A percentile compares a stretch with the other conserved stretches of the same genome.
Conservation (phyloP, 2,113 vertebrate species). For the human region DNA sequence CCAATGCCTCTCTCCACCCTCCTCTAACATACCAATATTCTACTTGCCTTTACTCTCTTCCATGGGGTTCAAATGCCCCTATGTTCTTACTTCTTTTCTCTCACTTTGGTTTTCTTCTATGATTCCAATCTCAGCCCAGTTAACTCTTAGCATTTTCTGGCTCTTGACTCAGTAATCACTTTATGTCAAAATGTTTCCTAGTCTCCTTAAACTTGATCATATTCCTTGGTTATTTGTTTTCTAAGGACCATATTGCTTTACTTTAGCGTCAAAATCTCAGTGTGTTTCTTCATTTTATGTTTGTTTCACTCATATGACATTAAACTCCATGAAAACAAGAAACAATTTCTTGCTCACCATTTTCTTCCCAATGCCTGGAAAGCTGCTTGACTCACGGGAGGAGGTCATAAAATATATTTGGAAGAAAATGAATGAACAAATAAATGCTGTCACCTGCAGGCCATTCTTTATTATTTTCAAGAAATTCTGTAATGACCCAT, state of each 20-base stretch:
- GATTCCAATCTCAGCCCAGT: neutral
- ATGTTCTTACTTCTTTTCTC: neutral
- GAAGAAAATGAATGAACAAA: neutral
- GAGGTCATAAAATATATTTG: neutral
- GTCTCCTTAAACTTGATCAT: neutral
- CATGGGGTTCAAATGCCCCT: neutral
- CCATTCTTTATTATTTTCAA: neutral
- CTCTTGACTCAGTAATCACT: neutral
- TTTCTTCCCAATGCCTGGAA: neutral
- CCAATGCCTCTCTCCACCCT: rapidly evolving
- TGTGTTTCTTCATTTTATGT: neutral
- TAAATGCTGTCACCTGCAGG: neutral
- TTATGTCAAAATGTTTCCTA: neutral
- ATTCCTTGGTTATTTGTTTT: neutral
- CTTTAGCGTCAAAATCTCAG: neutral
- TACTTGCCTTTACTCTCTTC: neutral
- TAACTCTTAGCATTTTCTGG: neutral
- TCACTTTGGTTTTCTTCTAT: neutral
- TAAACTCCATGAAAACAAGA: neutral
- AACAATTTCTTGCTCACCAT: neutral
- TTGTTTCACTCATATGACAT: neutral
- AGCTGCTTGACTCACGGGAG: neutral
- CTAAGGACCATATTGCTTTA: neutral
- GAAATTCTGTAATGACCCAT: neutral
- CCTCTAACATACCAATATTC: neutral